These are phyloP conservation scores for Teleopsis dalmanni DNA, from an alignment of 1,140 invertebrate genomes.

Conservation along the genomic window DNA sequence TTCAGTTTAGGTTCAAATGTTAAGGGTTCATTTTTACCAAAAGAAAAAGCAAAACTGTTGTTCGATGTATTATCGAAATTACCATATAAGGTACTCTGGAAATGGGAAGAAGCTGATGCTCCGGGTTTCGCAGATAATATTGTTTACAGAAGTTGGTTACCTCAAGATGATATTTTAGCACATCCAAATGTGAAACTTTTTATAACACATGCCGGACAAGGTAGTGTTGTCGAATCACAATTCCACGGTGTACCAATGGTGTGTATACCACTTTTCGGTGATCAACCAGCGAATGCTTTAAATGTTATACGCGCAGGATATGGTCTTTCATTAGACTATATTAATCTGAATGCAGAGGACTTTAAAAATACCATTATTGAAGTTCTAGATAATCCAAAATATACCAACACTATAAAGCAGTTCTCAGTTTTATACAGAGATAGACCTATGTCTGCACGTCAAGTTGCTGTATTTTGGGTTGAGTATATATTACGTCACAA, in stretches of 20 bases:
- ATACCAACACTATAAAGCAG: conserved; percentile 6
- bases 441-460: conserved; percentile 24
- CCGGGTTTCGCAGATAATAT: conserved; percentile 51
- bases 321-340: conserved; percentile 38
- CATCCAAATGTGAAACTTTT: conserved; percentile 58
- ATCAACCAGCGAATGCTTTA: conserved; percentile 53
- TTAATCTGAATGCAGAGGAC: conserved; percentile 27
- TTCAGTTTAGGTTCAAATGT: conserved; percentile 54
- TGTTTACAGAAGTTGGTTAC: conserved; percentile 56
- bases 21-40: conserved; percentile 36
- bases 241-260: conserved; percentile 62
- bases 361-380: conserved; percentile 16
- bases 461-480: conserved; percentile 25
- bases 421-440: conserved; percentile 28
- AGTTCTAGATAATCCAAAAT: conserved; percentile 16
- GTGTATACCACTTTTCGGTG: conserved; percentile 57
- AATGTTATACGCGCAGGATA: conserved; percentile 43
- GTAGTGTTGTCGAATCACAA: conserved; percentile 61
- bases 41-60: conserved; percentile 35
- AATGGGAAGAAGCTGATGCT: conserved; percentile 44
- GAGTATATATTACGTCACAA: conserved; percentile 43
- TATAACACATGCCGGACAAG: conserved; percentile 63
- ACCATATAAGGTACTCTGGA: conserved; percentile 44
- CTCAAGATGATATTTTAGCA: conserved; percentile 57
- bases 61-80: conserved; percentile 41